Conservation (phyloP, 1,140 invertebrate genomes). For the Cotesia chilonis region DNA sequence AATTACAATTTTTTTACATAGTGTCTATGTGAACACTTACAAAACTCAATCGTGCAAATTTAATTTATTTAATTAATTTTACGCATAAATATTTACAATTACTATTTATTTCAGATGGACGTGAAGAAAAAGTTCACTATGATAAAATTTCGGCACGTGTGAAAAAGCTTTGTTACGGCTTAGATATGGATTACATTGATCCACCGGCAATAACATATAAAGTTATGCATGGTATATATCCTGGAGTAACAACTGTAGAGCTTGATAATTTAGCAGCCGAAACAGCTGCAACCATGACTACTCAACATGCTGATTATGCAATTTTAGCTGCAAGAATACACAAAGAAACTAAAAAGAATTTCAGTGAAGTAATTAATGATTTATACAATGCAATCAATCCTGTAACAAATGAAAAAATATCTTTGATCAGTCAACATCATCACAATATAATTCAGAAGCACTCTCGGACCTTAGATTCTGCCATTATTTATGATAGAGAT, state of each 20-base stretch:
- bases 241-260: slow-evolving; percentile 95
- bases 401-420: slow-evolving; percentile 73
- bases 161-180: slow-evolving; percentile 92
- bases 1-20: too few relatives aligned
- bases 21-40: too few relatives aligned
- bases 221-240: slow-evolving; percentile 93
- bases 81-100: neutral
- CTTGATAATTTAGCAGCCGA: slow-evolving; percentile 83
- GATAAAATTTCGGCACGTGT: slow-evolving; percentile 98
- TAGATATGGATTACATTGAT: slow-evolving; percentile 96
- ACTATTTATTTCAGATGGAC: slow-evolving; percentile 75
- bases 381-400: slow-evolving; percentile 82
- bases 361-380: slow-evolving; percentile 91
- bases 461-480: slow-evolving; percentile 90
- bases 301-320: slow-evolving; percentile 96
- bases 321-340: slow-evolving; percentile 95
- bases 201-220: slow-evolving; percentile 86
- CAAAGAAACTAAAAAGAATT: slow-evolving; percentile 78
- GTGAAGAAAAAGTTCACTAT: slow-evolving; percentile 93
- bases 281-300: slow-evolving; percentile 68
- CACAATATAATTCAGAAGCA: slow-evolving; percentile 88
- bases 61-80: too few relatives aligned
- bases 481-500: slow-evolving; percentile 97
- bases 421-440: slow-evolving; percentile 88
- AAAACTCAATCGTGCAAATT: too few relatives aligned